Conservation (phyloP, 2,113 vertebrate genomes). For the Vireo altiloquus region DNA sequence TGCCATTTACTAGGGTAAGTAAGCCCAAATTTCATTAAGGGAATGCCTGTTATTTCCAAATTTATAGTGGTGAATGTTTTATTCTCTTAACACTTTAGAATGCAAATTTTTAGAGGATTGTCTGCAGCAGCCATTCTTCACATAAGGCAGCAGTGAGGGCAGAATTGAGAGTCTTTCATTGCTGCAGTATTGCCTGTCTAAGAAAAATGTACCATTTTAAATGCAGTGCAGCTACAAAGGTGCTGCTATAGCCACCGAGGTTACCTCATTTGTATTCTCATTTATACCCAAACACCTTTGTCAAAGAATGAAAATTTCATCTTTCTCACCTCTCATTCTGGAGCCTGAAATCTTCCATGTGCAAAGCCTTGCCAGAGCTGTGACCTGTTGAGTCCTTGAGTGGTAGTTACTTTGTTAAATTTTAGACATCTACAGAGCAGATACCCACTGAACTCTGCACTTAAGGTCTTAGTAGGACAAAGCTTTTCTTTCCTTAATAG, state of each 20-base stretch:
- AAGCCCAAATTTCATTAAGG: not conserved
- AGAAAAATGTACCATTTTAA: not conserved
- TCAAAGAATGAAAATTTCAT: not conserved
- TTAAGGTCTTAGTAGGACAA: not conserved
- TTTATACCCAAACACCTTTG: not conserved
- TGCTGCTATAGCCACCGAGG: not conserved
- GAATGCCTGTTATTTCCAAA: not conserved
- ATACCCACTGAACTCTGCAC: not conserved
- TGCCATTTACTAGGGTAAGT: not conserved
- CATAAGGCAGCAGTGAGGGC: not conserved
- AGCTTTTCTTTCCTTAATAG: not conserved
- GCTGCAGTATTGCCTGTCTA: not conserved
- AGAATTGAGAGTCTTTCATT: not conserved
- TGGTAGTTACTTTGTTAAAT: not conserved
- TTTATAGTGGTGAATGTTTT: not conserved
- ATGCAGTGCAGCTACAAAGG: not conserved
- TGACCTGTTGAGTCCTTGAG: not conserved
- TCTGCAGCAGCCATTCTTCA: not conserved
- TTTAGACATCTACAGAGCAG: not conserved
- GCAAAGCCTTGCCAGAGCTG: not conserved
- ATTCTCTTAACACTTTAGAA: not conserved
- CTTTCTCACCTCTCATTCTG: not conserved
- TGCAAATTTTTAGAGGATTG: not conserved
- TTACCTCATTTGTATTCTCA: not conserved
- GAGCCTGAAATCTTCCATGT: not conserved